Evolutionary conservation across 2,888 invertebrate genomes (phyloP).

Genomic region (Yponomeuta plumbellus): DNA sequence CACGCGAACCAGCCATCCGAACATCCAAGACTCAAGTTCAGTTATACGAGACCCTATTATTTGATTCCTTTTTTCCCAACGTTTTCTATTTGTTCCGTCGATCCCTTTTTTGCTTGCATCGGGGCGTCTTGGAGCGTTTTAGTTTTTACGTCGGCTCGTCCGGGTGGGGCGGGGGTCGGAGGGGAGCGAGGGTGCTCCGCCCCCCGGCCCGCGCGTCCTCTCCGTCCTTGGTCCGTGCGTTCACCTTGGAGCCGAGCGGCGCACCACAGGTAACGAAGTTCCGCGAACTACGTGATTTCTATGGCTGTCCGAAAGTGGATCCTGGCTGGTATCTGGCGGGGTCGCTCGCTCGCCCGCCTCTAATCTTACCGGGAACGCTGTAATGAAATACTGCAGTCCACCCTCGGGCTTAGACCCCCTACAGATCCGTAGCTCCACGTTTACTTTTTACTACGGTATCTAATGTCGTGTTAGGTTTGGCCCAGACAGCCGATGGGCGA

Average conservation of each 20-base stretch:
- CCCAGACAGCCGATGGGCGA: slow-evolving; percentile 10
- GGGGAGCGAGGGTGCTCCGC: slow-evolving; percentile 48
- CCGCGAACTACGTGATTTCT: slow-evolving; percentile 75
- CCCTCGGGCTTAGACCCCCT: slow-evolving; percentile 35
- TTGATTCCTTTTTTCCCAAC: slow-evolving; percentile 57
- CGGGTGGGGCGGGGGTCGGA: slow-evolving; percentile 38
- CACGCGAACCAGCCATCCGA: slow-evolving; percentile 58
- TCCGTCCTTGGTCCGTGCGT: slow-evolving; percentile 75
- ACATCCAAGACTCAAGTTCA: slow-evolving; percentile 54
- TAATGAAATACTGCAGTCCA: slow-evolving; percentile 53
- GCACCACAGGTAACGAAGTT: slow-evolving; percentile 75
- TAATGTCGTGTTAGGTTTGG: slow-evolving; percentile 31
- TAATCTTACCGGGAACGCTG: slow-evolving; percentile 57
- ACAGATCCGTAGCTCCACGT: slow-evolving; percentile 26
- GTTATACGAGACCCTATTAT: slow-evolving; percentile 65
- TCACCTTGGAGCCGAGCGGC: slow-evolving; percentile 69
- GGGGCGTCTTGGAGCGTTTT: slow-evolving; percentile 52
- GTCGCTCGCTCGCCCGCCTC: slow-evolving; percentile 39
- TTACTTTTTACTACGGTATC: slow-evolving; percentile 42
- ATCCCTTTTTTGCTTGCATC: slow-evolving; percentile 68
- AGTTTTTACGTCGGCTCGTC: slow-evolving; percentile 48
- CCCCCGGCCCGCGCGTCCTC: slow-evolving; percentile 49
- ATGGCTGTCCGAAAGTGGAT: slow-evolving; percentile 70
- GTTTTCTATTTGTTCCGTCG: slow-evolving; percentile 74
- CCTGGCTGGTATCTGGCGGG: slow-evolving; percentile 45